These are phyloP conservation scores for Anser cygnoides DNA, from an alignment of 2,113 vertebrate genomes.

Conservation along the genomic window DNA sequence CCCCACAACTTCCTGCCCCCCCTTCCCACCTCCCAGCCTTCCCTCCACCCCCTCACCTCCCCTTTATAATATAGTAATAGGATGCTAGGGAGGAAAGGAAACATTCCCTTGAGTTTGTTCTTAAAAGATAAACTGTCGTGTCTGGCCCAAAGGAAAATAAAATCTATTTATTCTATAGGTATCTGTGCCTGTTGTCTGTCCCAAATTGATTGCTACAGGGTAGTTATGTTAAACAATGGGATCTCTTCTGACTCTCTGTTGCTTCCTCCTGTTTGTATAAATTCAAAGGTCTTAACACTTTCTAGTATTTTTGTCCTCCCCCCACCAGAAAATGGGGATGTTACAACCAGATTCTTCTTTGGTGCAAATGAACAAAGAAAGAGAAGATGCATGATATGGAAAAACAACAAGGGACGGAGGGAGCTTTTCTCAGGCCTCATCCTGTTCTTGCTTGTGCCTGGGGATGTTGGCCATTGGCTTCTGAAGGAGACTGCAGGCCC, in stretches of 20 bases:
- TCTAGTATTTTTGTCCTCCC: background rate
- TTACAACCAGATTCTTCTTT: background rate
- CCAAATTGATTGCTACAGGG: background rate
- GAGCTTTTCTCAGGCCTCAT: background rate
- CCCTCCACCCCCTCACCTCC: background rate
- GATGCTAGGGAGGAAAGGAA: constrained; percentile 34
- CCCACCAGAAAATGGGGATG: background rate
- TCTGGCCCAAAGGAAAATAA: constrained; percentile 4
- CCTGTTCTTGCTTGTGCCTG: background rate
- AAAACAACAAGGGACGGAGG: background rate
- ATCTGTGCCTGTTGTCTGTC: background rate
- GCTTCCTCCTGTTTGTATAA: background rate
- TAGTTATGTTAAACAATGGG: background rate
- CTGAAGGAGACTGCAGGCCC: background rate
- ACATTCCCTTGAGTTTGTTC: background rate
- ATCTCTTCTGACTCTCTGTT: background rate
- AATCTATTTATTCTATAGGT: constrained; percentile 16
- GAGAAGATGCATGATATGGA: background rate
- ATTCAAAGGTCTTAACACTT: background rate
- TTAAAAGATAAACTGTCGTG: background rate
- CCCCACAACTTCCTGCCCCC: background rate
- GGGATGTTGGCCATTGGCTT: background rate
- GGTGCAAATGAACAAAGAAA: background rate
- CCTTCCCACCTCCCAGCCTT: too few relatives aligned
- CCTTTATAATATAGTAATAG: constrained; percentile 1